Base-by-base conservation (phyloP, 2,888 invertebrate species). In the Loripinus fragilis region DNA sequence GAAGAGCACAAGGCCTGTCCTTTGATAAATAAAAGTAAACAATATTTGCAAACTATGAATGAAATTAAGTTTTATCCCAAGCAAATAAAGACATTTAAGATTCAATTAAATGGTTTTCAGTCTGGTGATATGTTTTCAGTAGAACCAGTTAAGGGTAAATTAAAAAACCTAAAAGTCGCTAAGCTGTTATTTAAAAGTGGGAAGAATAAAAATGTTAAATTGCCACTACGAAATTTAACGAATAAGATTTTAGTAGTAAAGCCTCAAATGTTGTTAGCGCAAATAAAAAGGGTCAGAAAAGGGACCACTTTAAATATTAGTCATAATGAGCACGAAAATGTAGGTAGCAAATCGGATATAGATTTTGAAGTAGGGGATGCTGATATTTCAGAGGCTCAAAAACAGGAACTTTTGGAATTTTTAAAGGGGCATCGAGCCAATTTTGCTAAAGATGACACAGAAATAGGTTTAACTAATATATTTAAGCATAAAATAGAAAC, bases 401-500 rank as follows among this genome's bases (percentile, higher is more conserved):
- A 50, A 50, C 20, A 12, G n/a, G n/a, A 20, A n/a, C n/a, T 50
- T 20, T 7, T 7, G 23, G 12, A 20, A 50, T 50, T 50, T 50
- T 50, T 50, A n/a, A n/a, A 50, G 15, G 17, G n/a, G n/a, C 12
- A 50, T n/a, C 12, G 50, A n/a, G 50, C 12, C 23, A 20, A 20
- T 50, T 50, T 50, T n/a, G 50, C 50, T 8, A n/a, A 12, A n/a
- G 7, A 12, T n/a, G 7, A 20, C 12, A 7, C 15, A 7, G 50
- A 50, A 20, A n/a, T 50, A 50, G 50, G 50, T 7, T 12, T 50
- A n/a, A n/a, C 23, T 8, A 50, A 50, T 12, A n/a, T 50, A 20
- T 50, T 50, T 50, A n/a, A 50, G n/a, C 50, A 50, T 20, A 50
- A n/a, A 50, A 50, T 50, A n/a, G 50, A 50, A 12, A n/a, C n/a